Conservation (phyloP, 2,113 vertebrate genomes). For the Protobothrops flavoviridis region DNA sequence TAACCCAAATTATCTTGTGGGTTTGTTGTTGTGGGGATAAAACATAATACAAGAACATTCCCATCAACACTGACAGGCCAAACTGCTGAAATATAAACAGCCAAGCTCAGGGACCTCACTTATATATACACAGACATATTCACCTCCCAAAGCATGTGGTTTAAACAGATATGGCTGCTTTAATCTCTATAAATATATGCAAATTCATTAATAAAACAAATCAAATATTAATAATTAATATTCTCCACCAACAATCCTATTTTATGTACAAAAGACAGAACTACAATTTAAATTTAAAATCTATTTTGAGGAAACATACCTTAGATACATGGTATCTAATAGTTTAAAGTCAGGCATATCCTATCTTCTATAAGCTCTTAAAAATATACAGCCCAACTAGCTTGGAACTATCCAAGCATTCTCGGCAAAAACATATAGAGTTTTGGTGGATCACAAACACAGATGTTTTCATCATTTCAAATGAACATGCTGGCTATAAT, state of each 20-base stretch:
- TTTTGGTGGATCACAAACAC: not conserved
- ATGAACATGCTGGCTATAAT: conserved; percentile 22
- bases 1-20: not conserved
- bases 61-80: not conserved
- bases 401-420: not conserved
- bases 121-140: not conserved
- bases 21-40: not conserved
- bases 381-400: not conserved
- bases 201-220: not conserved
- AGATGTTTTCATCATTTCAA: conserved; percentile 1
- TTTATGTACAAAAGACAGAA: not conserved
- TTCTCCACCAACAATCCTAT: not conserved
- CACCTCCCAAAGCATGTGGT: not conserved
- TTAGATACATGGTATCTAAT: not conserved
- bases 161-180: not conserved
- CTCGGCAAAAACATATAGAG: not conserved
- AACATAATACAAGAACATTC: not conserved
- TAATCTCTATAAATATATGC: not conserved
- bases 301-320: not conserved
- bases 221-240: not conserved
- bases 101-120: not conserved
- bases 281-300: not conserved
- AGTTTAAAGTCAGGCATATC: not conserved
- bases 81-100: not conserved
- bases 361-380: not conserved